Conservation (phyloP, 2,888 invertebrate genomes). For the Julus scandinavius region DNA sequence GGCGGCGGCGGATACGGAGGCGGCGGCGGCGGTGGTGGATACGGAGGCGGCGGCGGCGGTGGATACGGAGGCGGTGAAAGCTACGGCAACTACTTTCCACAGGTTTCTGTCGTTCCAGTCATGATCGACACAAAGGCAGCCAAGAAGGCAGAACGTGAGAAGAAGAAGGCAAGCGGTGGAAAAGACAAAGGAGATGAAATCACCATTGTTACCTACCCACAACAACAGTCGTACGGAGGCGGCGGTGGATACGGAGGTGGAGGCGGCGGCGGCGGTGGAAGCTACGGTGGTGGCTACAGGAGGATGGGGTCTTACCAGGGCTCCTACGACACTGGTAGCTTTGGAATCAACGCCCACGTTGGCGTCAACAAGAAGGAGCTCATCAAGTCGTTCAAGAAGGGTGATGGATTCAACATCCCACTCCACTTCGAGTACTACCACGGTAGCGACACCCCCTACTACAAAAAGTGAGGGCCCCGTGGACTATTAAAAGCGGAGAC, state of each 20-base stretch:
- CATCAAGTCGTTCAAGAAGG: constrained; percentile 56
- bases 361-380: constrained; percentile 54
- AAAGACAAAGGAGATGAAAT: constrained; percentile 54
- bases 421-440: constrained; percentile 55
- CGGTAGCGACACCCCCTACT: constrained; percentile 52
- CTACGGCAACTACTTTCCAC: constrained; percentile 55
- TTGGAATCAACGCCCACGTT: constrained; percentile 55
- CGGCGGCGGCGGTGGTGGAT: constrained; percentile 51
- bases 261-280: constrained; percentile 50
- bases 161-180: constrained; percentile 3
- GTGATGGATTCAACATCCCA: constrained; percentile 56
- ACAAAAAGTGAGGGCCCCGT: not conserved
- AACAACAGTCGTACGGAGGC: constrained; percentile 54
- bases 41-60: too few species aligned
- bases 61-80: not conserved
- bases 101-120: constrained; percentile 55
- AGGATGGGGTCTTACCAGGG: constrained; percentile 28
- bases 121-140: constrained; percentile 55
- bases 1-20: constrained; percentile 53
- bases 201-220: constrained; percentile 54
- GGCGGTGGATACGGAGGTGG: constrained; percentile 33
- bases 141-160: constrained; percentile 50
- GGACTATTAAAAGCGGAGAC: not conserved
- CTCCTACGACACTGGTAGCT: constrained; percentile 53
- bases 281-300: constrained; percentile 53